Conservation (phyloP, 2,113 vertebrate genomes). For the cat (Felis catus) region F.catus_Fca126_mat1.0 CM031415.1:85541501-85542000, state of each 20-base stretch:
- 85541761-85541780: background rate
- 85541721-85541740: background rate
- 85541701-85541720: background rate
- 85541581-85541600: background rate
- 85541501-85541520: background rate
- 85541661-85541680: background rate
- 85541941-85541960: background rate
- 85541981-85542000: background rate
- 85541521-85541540: background rate
- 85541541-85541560: background rate
- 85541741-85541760: background rate
- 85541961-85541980: background rate
- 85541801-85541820: background rate
- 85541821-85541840: background rate
- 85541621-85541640: background rate
- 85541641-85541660: background rate
- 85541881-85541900: background rate
- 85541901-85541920: background rate
- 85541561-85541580: background rate
- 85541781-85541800: background rate
- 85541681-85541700: background rate
- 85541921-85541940: background rate
- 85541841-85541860: background rate
- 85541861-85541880: background rate
- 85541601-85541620: background rate